Conservation (phyloP, 92 coral and sea anemone species). For the Siderastrea radians region DNA sequence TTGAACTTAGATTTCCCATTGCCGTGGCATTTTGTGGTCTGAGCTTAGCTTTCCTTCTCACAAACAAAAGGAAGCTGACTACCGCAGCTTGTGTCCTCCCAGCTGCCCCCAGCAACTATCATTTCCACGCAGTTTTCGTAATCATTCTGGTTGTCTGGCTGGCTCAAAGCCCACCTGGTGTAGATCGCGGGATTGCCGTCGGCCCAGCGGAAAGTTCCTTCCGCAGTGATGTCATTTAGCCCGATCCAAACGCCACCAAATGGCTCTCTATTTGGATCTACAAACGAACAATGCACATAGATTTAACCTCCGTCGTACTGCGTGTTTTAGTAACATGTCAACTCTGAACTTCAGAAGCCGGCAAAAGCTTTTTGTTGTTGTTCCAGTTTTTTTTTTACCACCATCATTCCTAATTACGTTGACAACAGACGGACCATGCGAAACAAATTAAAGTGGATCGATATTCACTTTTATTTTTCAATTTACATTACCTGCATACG, state of each 20-base stretch:
- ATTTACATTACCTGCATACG: no score
- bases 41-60: neutral
- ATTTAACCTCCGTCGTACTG: neutral
- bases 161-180: slow-evolving; percentile 9
- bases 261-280: neutral
- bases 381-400: no score
- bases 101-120: neutral
- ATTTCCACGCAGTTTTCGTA: slow-evolving; percentile 10
- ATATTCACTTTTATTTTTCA: no score
- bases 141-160: neutral
- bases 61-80: slow-evolving; percentile 19
- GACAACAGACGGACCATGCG: no score
- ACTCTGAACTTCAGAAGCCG: neutral
- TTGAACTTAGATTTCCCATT: no score
- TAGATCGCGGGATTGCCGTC: slow-evolving; percentile 43
- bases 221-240: slow-evolving; percentile 47
- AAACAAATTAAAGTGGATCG: no score
- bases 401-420: no score
- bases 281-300: neutral
- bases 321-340: neutral
- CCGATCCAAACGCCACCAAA: slow-evolving; percentile 50
- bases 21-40: no score
- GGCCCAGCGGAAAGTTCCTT: slow-evolving; percentile 50
- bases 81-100: slow-evolving; percentile 2
- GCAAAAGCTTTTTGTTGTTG: neutral